A percentile compares a stretch with the other conserved stretches of the same genome.
Evolutionary conservation across 2,888 invertebrate species (phyloP).

Genomic region (Linnaemya vulpina): DNA sequence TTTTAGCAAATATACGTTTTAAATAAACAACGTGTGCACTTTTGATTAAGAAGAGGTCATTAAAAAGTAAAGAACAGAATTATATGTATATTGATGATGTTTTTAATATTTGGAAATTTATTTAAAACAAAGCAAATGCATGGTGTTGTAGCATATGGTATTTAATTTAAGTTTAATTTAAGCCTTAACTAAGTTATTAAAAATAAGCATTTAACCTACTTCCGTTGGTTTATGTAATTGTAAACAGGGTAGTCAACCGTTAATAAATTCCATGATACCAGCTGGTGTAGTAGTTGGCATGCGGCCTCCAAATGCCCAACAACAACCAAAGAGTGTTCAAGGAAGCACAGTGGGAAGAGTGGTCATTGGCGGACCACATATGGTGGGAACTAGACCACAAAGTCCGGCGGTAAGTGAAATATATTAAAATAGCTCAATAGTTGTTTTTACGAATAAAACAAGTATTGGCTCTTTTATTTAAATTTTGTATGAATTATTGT

Average conservation of each 20-base stretch:
- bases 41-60: slow-evolving; percentile 22
- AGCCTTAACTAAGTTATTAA: slow-evolving; percentile 2
- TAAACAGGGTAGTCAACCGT: slow-evolving; percentile 84
- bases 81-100: slow-evolving; percentile 1
- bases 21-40: slow-evolving; percentile 28
- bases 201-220: slow-evolving; percentile 29
- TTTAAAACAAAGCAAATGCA: slow-evolving; percentile 70
- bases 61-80: slow-evolving; percentile 20
- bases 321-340: slow-evolving; percentile 86
- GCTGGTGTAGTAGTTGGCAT: slow-evolving; percentile 93
- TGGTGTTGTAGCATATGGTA: slow-evolving; percentile 63
- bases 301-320: slow-evolving; percentile 88
- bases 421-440: not conserved
- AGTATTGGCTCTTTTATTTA: slow-evolving; percentile 7
- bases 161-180: slow-evolving; percentile 26
- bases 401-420: slow-evolving; percentile 86
- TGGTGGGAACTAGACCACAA: slow-evolving; percentile 91
- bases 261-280: slow-evolving; percentile 87
- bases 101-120: slow-evolving; percentile 23
- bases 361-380: slow-evolving; percentile 91
- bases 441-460: not conserved
- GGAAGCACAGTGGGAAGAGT: slow-evolving; percentile 91
- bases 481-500: slow-evolving; percentile 20
- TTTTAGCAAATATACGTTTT: slow-evolving; percentile 23
- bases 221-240: slow-evolving; percentile 17